phyloP scores from a whole-genome alignment of 53 echinoderm and acorn worm genomes.

The Temnopleurus reevesii region DNA sequence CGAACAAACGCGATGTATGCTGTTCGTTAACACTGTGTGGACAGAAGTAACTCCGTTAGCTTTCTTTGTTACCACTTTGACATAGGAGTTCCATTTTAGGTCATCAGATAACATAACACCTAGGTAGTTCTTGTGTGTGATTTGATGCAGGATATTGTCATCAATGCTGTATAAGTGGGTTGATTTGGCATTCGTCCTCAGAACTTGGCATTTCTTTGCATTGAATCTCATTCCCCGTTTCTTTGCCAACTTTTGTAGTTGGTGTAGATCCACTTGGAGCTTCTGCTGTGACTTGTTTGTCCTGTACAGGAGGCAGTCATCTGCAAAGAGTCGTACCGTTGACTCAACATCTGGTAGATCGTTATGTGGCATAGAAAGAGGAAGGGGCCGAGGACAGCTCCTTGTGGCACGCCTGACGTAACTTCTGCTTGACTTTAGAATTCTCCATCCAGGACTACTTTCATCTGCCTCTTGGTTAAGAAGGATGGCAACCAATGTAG shows the following conservation, averaged over 20 bases:
- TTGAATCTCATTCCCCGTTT: conserved; percentile 63
- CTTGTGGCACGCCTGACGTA: conserved; percentile 63
- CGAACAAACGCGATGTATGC: conserved; percentile 46
- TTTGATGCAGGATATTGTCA: conserved; percentile 13
- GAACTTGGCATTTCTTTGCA: conserved; percentile 37
- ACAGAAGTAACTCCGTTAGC: conserved; percentile 45
- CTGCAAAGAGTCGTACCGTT: conserved; percentile 44
- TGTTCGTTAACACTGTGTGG: conserved; percentile 21
- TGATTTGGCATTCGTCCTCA: conserved; percentile 49
- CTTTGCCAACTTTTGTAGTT: conserved; percentile 12
- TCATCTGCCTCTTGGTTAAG: conserved; percentile 43
- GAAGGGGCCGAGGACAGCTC: conserved; percentile 61
- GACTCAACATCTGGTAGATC: conserved; percentile 54
- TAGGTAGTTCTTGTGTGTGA: conserved; percentile 46
- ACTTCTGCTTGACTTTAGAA: conserved; percentile 23
- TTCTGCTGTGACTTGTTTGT: conserved; percentile 19
- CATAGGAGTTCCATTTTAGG: conserved; percentile 44
- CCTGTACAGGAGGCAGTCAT: conserved; percentile 64
- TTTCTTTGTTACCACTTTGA: conserved; percentile 33
- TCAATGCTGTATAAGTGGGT: conserved; percentile 31
- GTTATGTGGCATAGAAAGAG: conserved; percentile 59
- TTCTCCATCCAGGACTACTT: conserved; percentile 57
- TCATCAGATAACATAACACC: conserved; percentile 58
- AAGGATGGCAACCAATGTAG: conserved; percentile 58
- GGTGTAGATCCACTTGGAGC: conserved; percentile 11